phyloP scores from a whole-genome alignment of 2,113 vertebrate species.

The Willisornis vidua region DNA sequence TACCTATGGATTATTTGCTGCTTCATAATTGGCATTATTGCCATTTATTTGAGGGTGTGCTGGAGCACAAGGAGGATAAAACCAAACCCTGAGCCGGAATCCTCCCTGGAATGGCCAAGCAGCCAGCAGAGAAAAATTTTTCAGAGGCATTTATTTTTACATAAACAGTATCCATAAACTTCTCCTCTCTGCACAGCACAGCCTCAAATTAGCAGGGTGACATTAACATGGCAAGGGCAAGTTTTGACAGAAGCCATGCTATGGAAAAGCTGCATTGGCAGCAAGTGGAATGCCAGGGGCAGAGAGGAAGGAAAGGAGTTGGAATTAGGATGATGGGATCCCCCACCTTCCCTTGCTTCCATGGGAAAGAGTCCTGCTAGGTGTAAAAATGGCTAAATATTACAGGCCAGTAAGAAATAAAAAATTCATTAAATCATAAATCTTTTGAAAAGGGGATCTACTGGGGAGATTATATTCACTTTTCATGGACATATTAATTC shows the following conservation, averaged over 20 bases:
- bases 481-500: conserved; percentile 39
- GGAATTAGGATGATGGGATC: neutral
- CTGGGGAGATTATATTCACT: conserved; percentile 24
- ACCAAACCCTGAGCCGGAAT: neutral
- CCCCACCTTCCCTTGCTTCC: neutral
- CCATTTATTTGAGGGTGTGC: neutral
- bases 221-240: rapidly evolving
- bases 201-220: neutral
- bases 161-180: neutral
- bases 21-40: neutral
- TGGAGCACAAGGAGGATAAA: neutral
- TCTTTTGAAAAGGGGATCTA: conserved; percentile 41
- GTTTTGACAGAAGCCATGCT: neutral
- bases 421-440: conserved; percentile 55
- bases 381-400: conserved; percentile 29
- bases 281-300: neutral
- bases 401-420: neutral
- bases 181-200: neutral
- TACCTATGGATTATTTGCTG: neutral
- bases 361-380: conserved; percentile 3
- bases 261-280: neutral
- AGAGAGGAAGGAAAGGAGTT: neutral
- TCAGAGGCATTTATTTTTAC: neutral
- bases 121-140: neutral
- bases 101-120: neutral